Conservation (phyloP, 2,113 vertebrate genomes). For the Merops nubicus region DNA sequence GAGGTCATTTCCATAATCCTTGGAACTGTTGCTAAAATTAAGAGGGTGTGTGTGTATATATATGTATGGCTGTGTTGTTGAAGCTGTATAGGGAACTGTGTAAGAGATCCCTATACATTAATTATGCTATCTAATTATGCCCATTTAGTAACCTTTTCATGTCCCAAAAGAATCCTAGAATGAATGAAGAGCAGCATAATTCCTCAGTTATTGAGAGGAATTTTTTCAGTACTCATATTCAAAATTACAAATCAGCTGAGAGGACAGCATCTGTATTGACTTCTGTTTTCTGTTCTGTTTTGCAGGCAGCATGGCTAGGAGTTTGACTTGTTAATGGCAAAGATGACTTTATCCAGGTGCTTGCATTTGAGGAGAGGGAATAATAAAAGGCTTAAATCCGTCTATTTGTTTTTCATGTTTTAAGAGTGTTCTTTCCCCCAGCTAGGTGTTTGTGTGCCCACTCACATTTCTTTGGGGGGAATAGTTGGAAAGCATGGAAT, state of each 20-base stretch:
- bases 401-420: neutral
- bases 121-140: constrained; percentile 7
- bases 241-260: neutral
- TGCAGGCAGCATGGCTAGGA: neutral
- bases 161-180: neutral
- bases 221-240: neutral
- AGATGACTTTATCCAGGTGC: neutral
- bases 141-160: neutral
- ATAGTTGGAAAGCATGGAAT: neutral
- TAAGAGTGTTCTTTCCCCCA: neutral
- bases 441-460: neutral
- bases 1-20: neutral
- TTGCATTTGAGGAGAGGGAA: neutral
- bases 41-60: neutral
- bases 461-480: neutral
- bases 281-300: neutral
- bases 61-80: neutral
- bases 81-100: neutral
- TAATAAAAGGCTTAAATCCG: neutral
- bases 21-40: constrained; percentile 1
- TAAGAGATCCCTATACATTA: neutral
- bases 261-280: neutral
- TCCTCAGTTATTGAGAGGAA: neutral
- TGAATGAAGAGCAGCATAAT: neutral
- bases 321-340: neutral